phyloP scores from a whole-genome alignment of 2,888 invertebrate species.

The Allacma fusca region DNA sequence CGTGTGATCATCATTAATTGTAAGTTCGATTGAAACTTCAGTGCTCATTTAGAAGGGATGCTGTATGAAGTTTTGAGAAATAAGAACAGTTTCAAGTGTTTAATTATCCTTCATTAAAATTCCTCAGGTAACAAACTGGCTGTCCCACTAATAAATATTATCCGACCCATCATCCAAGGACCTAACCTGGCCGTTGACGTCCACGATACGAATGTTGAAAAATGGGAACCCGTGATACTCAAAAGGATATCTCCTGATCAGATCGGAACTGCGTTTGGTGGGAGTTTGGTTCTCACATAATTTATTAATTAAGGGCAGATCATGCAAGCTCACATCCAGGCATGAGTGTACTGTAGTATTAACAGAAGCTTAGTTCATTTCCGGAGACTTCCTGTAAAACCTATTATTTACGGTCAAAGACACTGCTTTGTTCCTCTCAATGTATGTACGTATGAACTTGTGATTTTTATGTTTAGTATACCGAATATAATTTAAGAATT shows the following conservation, averaged over 20 bases:
- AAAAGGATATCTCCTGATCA: background rate
- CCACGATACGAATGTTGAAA: background rate
- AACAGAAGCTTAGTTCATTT: too few species aligned
- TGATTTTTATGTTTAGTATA: too few species aligned
- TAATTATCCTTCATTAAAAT: background rate
- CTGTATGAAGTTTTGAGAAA: background rate
- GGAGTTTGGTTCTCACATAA: background rate
- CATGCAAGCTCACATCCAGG: too few species aligned
- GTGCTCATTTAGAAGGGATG: too few species aligned
- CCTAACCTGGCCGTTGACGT: background rate
- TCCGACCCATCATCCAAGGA: background rate
- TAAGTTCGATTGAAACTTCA: background rate
- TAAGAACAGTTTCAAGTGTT: background rate
- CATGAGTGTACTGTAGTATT: too few species aligned
- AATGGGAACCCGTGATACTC: background rate
- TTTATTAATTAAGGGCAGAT: too few species aligned
- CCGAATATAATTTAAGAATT: too few species aligned
- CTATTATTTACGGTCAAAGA: too few species aligned
- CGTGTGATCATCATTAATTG: background rate
- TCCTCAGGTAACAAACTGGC: background rate
- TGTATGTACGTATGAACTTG: too few species aligned
- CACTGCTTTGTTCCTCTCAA: too few species aligned
- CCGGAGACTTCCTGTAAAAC: too few species aligned
- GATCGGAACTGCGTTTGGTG: constrained; percentile 4
- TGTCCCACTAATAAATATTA: background rate